A percentile compares a stretch with the other conserved stretches of the same genome.
Conservation (phyloP, 2,113 vertebrate genomes). For the Heliornis fulica region DNA sequence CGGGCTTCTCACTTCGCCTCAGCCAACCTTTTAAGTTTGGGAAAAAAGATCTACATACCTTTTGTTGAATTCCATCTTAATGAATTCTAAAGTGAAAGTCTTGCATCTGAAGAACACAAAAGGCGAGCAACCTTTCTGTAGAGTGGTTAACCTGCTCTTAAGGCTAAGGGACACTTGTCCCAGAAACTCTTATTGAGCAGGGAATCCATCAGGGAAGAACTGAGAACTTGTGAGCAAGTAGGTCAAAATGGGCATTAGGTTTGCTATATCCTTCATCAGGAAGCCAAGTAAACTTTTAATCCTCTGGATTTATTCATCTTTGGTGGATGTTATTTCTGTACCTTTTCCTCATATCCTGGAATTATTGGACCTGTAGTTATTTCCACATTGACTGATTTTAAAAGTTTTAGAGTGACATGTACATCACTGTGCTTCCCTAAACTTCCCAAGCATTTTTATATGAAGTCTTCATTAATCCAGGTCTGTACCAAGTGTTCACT, state of each 20-base stretch:
- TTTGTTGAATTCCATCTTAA: conserved; percentile 75
- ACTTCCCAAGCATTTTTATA: conserved; percentile 38
- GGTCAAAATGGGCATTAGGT: conserved; percentile 52
- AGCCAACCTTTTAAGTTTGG: conserved; percentile 58
- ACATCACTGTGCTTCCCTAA: conserved; percentile 43
- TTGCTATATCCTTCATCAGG: conserved; percentile 72
- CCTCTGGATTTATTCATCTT: conserved; percentile 71
- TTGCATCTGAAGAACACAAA: conserved; percentile 75
- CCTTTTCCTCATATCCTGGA: conserved; percentile 69
- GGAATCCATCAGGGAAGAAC: conserved; percentile 65
- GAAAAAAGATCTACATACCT: conserved; percentile 81
- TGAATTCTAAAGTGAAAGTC: conserved; percentile 73
- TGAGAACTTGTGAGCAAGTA: conserved; percentile 65
- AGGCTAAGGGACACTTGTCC: conserved; percentile 69
- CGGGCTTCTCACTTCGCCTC: not conserved
- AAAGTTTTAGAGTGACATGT: conserved; percentile 36
- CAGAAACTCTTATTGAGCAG: conserved; percentile 66
- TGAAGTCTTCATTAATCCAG: conserved; percentile 49
- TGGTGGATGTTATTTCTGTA: conserved; percentile 69
- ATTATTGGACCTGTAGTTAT: conserved; percentile 61
- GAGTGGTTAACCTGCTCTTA: conserved; percentile 71
- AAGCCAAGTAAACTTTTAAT: conserved; percentile 72
- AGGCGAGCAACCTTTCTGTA: conserved; percentile 67
- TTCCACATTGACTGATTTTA: conserved; percentile 60
- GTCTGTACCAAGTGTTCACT: conserved; percentile 41